Evolutionary conservation across 2,888 invertebrate genomes (phyloP).

Genomic region (Cataglyphis albicans): DNA sequence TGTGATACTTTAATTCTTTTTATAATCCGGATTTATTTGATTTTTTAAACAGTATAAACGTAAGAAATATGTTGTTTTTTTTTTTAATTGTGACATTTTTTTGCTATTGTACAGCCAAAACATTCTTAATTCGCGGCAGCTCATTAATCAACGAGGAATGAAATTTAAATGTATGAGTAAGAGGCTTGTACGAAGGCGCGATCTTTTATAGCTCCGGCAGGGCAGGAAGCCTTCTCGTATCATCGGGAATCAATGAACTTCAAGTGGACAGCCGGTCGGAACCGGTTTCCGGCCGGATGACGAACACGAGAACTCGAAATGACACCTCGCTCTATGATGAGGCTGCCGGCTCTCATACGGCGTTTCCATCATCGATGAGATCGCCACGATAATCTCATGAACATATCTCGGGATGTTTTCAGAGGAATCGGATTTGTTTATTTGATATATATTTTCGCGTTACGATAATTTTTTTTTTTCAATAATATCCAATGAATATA

Average conservation of each 20-base stretch:
- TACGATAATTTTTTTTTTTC: neutral
- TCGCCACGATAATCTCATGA: neutral
- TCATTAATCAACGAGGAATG: constrained; percentile 12
- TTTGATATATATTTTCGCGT: neutral
- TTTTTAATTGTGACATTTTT: no score
- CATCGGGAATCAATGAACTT: constrained; percentile 72
- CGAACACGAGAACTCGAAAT: constrained; percentile 65
- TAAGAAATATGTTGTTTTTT: no score
- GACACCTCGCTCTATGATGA: constrained; percentile 70
- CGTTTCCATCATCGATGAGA: constrained; percentile 26
- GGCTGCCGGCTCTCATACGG: constrained; percentile 57
- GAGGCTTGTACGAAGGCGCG: constrained; percentile 9
- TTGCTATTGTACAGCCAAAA: no score
- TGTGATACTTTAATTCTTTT: no score
- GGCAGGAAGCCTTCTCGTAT: constrained; percentile 65
- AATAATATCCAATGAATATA: neutral
- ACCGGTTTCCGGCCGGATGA: constrained; percentile 70
- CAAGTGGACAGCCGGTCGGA: constrained; percentile 46
- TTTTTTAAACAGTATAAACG: no score
- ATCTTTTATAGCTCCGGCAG: constrained; percentile 26
- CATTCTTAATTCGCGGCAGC: neutral
- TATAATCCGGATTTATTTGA: no score
- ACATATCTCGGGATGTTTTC: neutral
- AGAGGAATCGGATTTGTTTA: neutral
- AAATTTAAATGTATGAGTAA: constrained; percentile 4